phyloP scores from a whole-genome alignment of 2,888 invertebrate species.

The Drosophila heteroneura region DNA sequence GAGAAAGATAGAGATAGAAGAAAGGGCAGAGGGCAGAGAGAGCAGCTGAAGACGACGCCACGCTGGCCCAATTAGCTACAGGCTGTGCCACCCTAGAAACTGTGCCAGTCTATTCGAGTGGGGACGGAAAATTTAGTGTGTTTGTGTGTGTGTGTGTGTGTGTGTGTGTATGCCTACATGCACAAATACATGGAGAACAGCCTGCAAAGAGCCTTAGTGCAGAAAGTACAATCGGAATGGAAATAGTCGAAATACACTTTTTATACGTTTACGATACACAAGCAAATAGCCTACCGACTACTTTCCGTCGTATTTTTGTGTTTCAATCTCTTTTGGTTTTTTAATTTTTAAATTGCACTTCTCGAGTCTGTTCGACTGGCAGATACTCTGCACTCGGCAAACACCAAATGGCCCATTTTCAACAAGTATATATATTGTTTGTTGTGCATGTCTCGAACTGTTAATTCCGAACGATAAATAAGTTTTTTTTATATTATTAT shows the following conservation, averaged over 20 bases:
- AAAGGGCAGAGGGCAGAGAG: not conserved
- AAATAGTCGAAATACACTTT: not conserved
- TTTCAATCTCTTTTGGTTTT: not conserved
- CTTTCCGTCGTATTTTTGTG: not conserved
- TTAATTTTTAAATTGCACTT: not conserved
- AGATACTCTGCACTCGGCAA: not conserved
- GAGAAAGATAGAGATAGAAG: not conserved
- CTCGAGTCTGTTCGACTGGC: not conserved
- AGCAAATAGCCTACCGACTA: not conserved
- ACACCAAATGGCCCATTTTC: not conserved
- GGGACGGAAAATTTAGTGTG: not conserved
- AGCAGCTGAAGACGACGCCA: constrained; percentile 47
- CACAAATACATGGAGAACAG: not conserved
- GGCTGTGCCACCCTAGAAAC: constrained; percentile 50
- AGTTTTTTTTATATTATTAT: not conserved
- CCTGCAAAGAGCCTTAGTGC: not conserved
- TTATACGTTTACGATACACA: constrained; percentile 1
- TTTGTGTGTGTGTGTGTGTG: constrained; percentile 6
- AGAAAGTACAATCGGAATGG: not conserved
- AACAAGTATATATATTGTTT: not conserved
- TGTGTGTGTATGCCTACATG: not conserved
- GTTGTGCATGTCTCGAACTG: too few relatives aligned
- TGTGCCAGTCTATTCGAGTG: constrained; percentile 6
- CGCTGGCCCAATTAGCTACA: constrained; percentile 68
- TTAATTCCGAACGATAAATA: not conserved